Conservation (phyloP, 2,888 invertebrate genomes). For the Plebejus argus region DNA sequence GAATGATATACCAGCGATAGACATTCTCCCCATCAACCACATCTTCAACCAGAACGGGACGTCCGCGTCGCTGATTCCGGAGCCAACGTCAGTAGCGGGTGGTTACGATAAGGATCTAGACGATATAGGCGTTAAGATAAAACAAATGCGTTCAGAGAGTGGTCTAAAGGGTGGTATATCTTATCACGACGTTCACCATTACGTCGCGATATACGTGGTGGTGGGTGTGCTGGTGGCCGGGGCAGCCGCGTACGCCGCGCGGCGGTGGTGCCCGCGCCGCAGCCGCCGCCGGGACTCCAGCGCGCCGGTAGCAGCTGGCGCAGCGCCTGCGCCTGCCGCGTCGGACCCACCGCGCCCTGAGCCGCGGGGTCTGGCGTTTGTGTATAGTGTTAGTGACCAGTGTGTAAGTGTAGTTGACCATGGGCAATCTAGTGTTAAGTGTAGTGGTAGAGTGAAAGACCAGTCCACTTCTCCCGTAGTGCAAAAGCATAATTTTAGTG, state of each 20-base stretch:
- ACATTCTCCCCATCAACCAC: too few species aligned
- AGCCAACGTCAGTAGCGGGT: too few species aligned
- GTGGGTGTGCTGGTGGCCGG: conserved; percentile 20
- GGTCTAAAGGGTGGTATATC: conserved; percentile 16
- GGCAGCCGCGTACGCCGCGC: conserved; percentile 8
- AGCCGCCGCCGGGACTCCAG: conserved; percentile 27
- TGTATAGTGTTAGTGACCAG: too few species aligned
- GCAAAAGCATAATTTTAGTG: background rate
- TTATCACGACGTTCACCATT: conserved; percentile 30
- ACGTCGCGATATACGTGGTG: conserved; percentile 30
- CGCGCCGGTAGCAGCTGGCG: conserved; percentile 20
- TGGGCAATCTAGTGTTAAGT: conserved; percentile 14
- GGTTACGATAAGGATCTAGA: too few species aligned
- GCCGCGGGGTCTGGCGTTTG: background rate
- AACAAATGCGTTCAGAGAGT: conserved; percentile 16
- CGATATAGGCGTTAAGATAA: background rate
- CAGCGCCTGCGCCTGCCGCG: conserved; percentile 2
- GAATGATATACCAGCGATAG: too few species aligned
- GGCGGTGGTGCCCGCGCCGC: conserved; percentile 30
- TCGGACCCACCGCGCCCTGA: conserved; percentile 12
- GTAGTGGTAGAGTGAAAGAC: conserved; percentile 21
- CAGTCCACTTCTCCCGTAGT: background rate
- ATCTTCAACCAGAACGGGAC: too few species aligned
- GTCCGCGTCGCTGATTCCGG: too few species aligned
- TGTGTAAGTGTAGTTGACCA: too few species aligned